Evolutionary conservation across 2,113 vertebrate species (phyloP).

Genomic region (Natator depressus): DNA sequence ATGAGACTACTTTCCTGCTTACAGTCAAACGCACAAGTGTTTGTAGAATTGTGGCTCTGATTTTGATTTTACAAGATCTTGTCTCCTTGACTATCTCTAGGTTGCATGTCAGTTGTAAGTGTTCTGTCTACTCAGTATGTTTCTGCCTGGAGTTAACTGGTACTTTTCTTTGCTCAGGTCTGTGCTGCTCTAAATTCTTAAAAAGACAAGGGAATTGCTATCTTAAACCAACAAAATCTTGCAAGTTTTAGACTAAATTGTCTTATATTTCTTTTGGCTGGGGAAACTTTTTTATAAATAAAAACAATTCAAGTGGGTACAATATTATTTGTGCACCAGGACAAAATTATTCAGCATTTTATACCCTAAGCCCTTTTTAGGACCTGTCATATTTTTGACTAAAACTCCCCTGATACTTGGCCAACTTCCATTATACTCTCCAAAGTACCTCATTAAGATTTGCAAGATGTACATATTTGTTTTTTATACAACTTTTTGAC

Average conservation of each 20-base stretch:
- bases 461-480: neutral
- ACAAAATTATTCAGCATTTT: neutral
- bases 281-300: conserved; percentile 15
- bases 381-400: neutral
- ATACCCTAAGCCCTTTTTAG: conserved; percentile 7
- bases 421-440: conserved; percentile 4
- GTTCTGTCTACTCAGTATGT: neutral
- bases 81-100: neutral
- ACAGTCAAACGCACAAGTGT: neutral
- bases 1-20: neutral
- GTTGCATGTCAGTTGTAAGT: accelerated
- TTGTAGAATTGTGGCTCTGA: neutral
- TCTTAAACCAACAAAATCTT: conserved; percentile 4
- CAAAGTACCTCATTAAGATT: conserved; percentile 8
- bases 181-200: neutral
- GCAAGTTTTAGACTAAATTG: neutral
- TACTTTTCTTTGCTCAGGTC: neutral
- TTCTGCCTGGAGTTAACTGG: neutral
- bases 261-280: neutral
- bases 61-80: neutral
- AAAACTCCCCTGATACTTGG: neutral
- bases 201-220: neutral
- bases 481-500: conserved; percentile 40
- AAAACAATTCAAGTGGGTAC: conserved; percentile 12
- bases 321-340: neutral